Percentiles rank a stretch among this genome's conserved stretches.
phyloP scores from a whole-genome alignment of 2,888 invertebrate species.

The Chalcis sispes region DNA sequence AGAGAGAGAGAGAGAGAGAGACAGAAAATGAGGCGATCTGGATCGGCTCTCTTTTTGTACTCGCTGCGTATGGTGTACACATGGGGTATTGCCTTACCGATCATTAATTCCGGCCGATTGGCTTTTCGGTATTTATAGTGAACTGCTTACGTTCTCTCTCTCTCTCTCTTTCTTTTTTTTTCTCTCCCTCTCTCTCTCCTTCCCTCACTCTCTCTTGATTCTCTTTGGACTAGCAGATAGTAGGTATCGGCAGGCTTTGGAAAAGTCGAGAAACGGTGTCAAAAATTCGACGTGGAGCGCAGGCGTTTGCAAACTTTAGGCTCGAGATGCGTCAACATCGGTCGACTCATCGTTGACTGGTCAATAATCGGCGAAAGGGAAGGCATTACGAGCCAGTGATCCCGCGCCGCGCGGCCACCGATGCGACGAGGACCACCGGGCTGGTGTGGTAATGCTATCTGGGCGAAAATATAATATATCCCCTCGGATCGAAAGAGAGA shows the following conservation, averaged over 20 bases:
- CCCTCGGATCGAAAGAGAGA: slow-evolving; percentile 49
- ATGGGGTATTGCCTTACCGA: slow-evolving; percentile 71
- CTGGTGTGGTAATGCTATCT: slow-evolving; percentile 73
- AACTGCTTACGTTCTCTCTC: too few relatives aligned
- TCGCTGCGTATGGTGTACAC: too few relatives aligned
- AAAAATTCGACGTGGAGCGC: neutral
- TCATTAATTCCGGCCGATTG: slow-evolving; percentile 70
- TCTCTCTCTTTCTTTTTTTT: too few relatives aligned
- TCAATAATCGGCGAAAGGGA: slow-evolving; percentile 73
- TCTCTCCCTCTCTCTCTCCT: too few relatives aligned
- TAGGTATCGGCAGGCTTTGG: slow-evolving; percentile 57
- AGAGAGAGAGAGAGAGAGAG: too few relatives aligned
- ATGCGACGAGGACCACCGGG: slow-evolving; percentile 73
- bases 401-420: slow-evolving; percentile 58
- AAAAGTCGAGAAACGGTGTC: slow-evolving; percentile 52
- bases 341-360: slow-evolving; percentile 71
- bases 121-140: slow-evolving; percentile 69
- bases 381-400: slow-evolving; percentile 75
- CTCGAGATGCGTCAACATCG: too few relatives aligned
- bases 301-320: neutral
- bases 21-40: too few relatives aligned
- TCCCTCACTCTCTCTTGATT: too few relatives aligned
- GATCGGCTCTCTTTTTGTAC: too few relatives aligned
- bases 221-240: neutral
- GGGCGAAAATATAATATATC: slow-evolving; percentile 64